Evolutionary conservation across 2,113 vertebrate genomes (phyloP), one percentile per base, ranked within the genome.

Genomic region (Ptychochromis oligacanthus): DNA sequence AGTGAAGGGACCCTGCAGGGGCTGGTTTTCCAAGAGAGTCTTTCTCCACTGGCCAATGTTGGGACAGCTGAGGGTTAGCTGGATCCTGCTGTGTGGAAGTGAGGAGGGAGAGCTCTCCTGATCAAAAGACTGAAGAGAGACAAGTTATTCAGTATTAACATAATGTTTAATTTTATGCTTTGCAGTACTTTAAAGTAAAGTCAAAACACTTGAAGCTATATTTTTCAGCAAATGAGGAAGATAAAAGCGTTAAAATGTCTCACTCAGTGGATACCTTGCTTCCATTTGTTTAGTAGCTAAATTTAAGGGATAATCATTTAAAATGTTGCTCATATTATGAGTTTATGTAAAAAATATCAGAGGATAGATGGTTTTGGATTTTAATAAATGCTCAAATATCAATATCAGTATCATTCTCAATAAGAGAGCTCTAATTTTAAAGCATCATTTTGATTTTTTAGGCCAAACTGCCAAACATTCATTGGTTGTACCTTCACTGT

Each of bases 61-160:
- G 0, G 98, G 97, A 88, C 97, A 98, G 83, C 95, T 94, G 79
- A 99, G 92, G 14, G 97, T 98, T 79, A 99, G 93, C 56, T 88
- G 92, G 77, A 96, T 92, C 80, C 96, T 95, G 56, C 93, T 89
- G 0, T 91, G 11, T 58, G 76, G 28, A 26, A 46, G 57, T 28
- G 57, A 61, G 74, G 84, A 81, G 36, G 52, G 43, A 18, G 85
- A 57, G 72, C 56, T 64, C 15, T 89, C 87, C 67, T 58, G 72
- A 86, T 86, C 84, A 59, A 52, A 11, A 26, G 91, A 92, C 93
- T 93, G 24, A 85, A 88, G 6, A 85, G 4, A 91, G 26, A 89
- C 22, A 24, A 26, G 17, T 57, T 82, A 28, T 1, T 60, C 24
- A 74, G 10, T 20, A 36, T 59, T 38, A 14, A 61, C 22, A 57